Percentiles rank a stretch among this genome's conserved stretches.
phyloP scores from a whole-genome alignment of 2,797 vertebrate genomes.

The Iguana delicatissima region DNA sequence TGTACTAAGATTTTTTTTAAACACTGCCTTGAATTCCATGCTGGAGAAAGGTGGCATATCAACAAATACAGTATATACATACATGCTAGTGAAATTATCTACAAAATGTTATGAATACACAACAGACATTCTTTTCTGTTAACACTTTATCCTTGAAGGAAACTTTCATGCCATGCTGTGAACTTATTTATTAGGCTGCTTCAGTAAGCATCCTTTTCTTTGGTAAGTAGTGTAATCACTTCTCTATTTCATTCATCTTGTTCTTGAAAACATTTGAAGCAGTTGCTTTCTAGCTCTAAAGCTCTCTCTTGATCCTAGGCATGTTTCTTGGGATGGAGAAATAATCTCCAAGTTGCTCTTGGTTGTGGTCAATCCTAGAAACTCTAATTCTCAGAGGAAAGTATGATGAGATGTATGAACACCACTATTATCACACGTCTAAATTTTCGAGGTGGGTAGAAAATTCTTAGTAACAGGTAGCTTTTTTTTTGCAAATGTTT shows the following conservation, averaged over 20 bases:
- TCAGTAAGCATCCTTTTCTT: not conserved
- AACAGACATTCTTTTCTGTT: not conserved
- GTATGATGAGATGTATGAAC: not conserved
- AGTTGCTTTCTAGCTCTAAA: not conserved
- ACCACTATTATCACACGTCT: not conserved
- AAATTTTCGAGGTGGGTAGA: not conserved
- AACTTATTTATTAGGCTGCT: not conserved
- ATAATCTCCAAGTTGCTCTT: not conserved
- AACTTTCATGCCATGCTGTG: not conserved
- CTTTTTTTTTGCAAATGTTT: not conserved
- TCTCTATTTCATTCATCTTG: not conserved
- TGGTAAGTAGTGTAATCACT: not conserved
- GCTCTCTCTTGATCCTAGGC: not conserved
- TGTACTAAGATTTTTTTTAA: too few relatives aligned
- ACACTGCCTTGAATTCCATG: too few relatives aligned
- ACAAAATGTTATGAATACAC: not conserved
- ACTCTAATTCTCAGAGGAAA: not conserved
- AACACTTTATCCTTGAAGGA: not conserved
- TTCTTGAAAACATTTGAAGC: not conserved
- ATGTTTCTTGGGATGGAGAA: not conserved
- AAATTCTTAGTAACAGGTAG: not conserved
- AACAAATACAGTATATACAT: too few relatives aligned
- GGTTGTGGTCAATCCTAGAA: not conserved
- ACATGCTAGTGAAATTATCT: not conserved
- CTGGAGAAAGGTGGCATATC: too few relatives aligned